Evolutionary conservation across 2,797 vertebrate species (phyloP).

Genomic region (Emys orbicularis): DNA sequence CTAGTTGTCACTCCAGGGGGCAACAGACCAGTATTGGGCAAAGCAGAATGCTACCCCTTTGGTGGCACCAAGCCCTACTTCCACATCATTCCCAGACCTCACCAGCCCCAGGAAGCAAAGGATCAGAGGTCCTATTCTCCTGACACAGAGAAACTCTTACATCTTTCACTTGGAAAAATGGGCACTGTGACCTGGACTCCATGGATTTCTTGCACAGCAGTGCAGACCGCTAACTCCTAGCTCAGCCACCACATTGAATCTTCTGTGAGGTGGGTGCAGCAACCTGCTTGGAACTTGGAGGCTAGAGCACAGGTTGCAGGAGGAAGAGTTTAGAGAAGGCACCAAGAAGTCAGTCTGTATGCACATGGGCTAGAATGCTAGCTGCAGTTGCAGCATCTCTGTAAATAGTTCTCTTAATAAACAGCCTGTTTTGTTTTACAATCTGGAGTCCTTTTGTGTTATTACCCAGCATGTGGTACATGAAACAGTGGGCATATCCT

Average conservation of each 20-base stretch:
- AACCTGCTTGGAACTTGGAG: background rate
- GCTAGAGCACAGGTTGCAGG: background rate
- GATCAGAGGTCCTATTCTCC: background rate
- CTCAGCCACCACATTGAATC: background rate
- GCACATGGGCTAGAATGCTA: background rate
- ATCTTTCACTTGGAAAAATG: background rate
- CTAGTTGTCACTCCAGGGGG: background rate
- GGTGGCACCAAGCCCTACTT: background rate
- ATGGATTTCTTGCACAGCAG: background rate
- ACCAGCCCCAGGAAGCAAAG: background rate
- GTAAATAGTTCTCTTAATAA: background rate
- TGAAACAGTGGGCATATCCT: background rate
- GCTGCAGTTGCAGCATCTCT: background rate
- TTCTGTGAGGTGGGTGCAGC: background rate
- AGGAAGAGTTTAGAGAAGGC: background rate
- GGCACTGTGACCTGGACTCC: background rate
- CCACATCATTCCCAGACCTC: accelerated
- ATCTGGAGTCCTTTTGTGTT: background rate
- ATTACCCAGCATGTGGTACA: background rate
- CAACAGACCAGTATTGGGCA: background rate
- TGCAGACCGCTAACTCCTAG: background rate
- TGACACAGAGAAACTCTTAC: background rate
- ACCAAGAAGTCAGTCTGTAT: background rate
- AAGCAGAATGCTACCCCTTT: background rate
- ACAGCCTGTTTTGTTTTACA: background rate